Evolutionary conservation across 2,113 vertebrate genomes (phyloP).

Genomic region (Odocoileus hemionus): DNA sequence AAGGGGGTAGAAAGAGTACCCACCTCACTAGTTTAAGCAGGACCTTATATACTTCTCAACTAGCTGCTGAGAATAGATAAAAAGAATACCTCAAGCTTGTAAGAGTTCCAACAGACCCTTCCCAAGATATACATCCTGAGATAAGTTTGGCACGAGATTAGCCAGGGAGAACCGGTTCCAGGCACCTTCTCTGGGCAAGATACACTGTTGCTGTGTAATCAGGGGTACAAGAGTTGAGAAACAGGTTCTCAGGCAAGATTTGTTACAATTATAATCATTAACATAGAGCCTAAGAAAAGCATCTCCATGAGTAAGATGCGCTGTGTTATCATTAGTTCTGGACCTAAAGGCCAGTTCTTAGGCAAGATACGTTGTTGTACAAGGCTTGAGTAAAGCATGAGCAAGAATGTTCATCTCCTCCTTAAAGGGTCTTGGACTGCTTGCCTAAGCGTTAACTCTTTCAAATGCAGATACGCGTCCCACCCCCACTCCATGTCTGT

Average conservation of each 20-base stretch:
- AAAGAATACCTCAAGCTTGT: not conserved
- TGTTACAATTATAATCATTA: not conserved
- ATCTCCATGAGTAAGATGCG: not conserved
- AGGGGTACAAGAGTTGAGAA: not conserved
- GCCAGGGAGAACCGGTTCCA: not conserved
- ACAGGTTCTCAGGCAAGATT: not conserved
- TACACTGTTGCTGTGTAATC: not conserved
- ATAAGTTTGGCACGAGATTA: not conserved
- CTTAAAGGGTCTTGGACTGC: not conserved
- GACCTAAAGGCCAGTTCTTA: not conserved
- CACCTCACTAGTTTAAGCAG: not conserved
- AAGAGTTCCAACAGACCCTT: not conserved
- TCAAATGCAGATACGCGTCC: not conserved
- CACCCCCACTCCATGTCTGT: not conserved
- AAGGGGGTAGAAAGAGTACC: not conserved
- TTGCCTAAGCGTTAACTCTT: not conserved
- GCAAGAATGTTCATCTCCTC: not conserved
- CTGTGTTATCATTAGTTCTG: not conserved
- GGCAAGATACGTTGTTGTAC: not conserved
- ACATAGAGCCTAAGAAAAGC: not conserved
- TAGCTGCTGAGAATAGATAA: not conserved
- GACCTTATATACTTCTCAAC: not conserved
- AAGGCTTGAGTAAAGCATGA: not conserved
- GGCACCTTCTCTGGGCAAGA: not conserved
- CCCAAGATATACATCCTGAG: not conserved